Evolutionary conservation across 2,113 vertebrate species (phyloP), one percentile per base, ranked within the genome.

Genomic region (Athene noctua): DNA sequence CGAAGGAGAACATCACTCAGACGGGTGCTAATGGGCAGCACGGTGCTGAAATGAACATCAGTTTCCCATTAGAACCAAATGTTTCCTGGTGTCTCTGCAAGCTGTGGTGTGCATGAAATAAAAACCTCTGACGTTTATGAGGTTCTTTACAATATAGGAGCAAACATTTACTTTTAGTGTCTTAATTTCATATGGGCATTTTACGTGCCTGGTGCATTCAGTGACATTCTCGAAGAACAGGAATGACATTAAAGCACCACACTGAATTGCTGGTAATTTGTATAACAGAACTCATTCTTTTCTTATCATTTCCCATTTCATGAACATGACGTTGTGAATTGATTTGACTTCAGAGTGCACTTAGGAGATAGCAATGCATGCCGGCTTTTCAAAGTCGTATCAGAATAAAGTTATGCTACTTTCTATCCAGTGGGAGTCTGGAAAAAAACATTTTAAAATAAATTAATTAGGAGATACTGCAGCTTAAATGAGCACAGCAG

Each of bases 211-310:
- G 84, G 81, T 91, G 52, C 54, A 11, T 81, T 94, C 51, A 7
- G 74, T 91, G 87, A 83, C 84, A 90, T 94, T 71, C 80, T 86
- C 74, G 90, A 92, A 94, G 89, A 94, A 59, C 87, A 67, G 74
- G 93, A 91, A 80, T 90, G 87, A 71, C 96, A 94, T 95, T 91
- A 94, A 95, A 92, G 89, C 87, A 32, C 93, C 2, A 2, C 80
- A 10, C 47, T 86, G 91, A 96, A 96, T 80, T 91, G 93, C 91
- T 83, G 82, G 95, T 94, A 78, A 95, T 97, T 96, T 97, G 95
- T 96, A 80, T 71, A 96, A 90, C 91, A 95, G 88, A 94, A 90
- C 67, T 96, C 87, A 88, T 95, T 93, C 95, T 92, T 95, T 95
- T 93, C 91, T 94, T 95, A 80, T 88, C 84, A 83, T 96, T 96